Evolutionary conservation across 2,888 invertebrate genomes (phyloP).

Genomic region (Orthosia cruda): DNA sequence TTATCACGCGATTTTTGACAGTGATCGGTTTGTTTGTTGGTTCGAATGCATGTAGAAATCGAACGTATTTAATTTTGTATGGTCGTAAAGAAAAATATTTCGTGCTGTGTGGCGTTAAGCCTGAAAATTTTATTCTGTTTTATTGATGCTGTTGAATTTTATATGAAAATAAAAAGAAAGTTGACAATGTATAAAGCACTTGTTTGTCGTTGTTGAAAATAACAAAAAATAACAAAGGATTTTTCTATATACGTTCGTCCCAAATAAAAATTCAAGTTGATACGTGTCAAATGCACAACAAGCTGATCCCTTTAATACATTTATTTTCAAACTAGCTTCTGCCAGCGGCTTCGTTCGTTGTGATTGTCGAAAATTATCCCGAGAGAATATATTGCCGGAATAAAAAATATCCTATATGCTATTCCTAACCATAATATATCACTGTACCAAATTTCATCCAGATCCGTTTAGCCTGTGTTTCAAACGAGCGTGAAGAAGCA

Average conservation of each 20-base stretch:
- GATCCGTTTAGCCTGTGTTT: too few relatives aligned
- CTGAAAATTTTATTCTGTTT: neutral
- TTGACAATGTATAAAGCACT: neutral
- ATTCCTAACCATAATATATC: too few relatives aligned
- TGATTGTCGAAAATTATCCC: too few relatives aligned
- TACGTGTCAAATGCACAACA: neutral
- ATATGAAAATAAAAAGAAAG: too few relatives aligned
- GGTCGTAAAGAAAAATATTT: neutral
- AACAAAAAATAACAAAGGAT: neutral
- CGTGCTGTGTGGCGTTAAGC: neutral
- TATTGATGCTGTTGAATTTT: neutral
- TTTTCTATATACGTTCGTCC: neutral
- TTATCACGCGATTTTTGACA: slow-evolving; percentile 56
- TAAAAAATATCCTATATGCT: too few relatives aligned
- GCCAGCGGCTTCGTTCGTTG: too few relatives aligned
- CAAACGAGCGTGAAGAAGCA: too few relatives aligned
- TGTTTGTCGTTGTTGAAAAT: neutral
- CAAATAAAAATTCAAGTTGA: neutral
- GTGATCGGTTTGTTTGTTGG: slow-evolving; percentile 43
- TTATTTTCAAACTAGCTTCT: too few relatives aligned
- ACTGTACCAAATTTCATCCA: too few relatives aligned
- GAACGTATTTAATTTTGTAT: neutral
- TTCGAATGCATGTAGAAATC: slow-evolving; percentile 38
- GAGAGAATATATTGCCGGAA: too few relatives aligned
- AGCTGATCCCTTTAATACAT: neutral